Base-by-base conservation (phyloP, 2,888 invertebrate genomes). In the Eristalis tenax region DNA sequence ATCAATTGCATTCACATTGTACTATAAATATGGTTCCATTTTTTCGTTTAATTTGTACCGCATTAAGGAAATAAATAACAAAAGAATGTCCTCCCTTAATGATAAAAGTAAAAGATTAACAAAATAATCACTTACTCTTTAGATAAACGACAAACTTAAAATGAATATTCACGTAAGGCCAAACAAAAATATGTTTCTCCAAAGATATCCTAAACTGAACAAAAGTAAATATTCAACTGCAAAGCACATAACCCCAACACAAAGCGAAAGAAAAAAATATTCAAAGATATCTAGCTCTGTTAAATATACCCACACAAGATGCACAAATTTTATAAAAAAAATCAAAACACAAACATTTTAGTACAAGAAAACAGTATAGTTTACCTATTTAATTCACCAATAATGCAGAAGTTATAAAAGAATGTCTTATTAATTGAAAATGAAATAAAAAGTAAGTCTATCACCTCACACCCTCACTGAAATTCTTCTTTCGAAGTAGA, bases 381-480 rank as follows among this genome's bases (percentile, higher is more conserved):
- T 78, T 84, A 74, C 73, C 56, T 50, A 50, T 71, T 73, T 57
- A 66, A 18, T 79, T 65, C 74, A 78, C 70, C 28, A 59, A 70
- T 70, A 70, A 57, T 43, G 23, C 66, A 32, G 32, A 56, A 65
- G 32, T 35, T 65, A 70, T 38, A 61, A 61, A 56, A 56, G 65
- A 83, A 66, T 69, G 43, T 64, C 78, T 57, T 59, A 79, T 65
- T 65, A 35, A 71, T 56, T 1, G 50, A 18, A 50, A 78, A 77
- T 43, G 76, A 70, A n/a, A 59, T 13, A 66, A 75, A 69, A 43
- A 26, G 78, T 78, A 86, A 83, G 79, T 79, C 88, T 50, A 89
- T 90, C 90, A 88, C 89, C 89, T 89, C 88, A 89, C 81, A 88
- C 86, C 88, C 89, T 90, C 91, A 90, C 90, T 88, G 90, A 89